Evolutionary conservation across 1,140 invertebrate species (phyloP), one percentile per base, ranked within the genome.

Genomic region (Eriosoma lanigerum): DNA sequence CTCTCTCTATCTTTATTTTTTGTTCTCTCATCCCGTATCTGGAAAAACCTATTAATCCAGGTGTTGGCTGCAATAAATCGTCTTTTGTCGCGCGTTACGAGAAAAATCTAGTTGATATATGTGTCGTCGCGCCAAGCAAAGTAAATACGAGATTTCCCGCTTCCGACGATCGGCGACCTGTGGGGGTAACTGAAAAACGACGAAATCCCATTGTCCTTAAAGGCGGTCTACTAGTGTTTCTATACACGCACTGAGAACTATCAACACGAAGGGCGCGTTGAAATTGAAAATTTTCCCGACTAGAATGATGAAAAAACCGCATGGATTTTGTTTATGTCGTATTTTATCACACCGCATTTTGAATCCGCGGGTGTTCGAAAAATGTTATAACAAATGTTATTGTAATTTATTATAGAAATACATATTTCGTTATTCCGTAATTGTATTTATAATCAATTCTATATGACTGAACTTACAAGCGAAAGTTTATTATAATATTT

Each of bases 91-190:
- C 44, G 50, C 52, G 29, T 58, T 56, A 21, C 17, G 75, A 48
- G 32, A 78, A 76, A 78, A 78, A 62, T 62, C 38, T 60, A 62
- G 56, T 78, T 78, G 75, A 78, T 78, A 78, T 78, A 78, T 78
- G 54, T 78, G 26, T 29, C 26, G 24, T 13, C n/a, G 64, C 3
- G 66, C 73, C 21, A 56, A 60, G n/a, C 21, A 48, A 62, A 78
- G 56, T 78, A 78, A 78, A 78, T 78, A 60, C 75, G 75, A 78
- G 75, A 78, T 78, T 78, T 78, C 75, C 66, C 32, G n/a, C n/a
- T 9, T 9, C 32, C 19, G 13, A 8, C 21, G 44, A n/a, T 8
- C 6, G 5, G 21, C 0, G 66, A 8, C 10, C 4, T 1, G 56
- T 12, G 0, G 3, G 4, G 29, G n/a, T 1, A 6, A 17, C 21